These are phyloP conservation scores for Drosophila azteca DNA, from an alignment of 1,140 invertebrate genomes.

Conservation along the genomic window DNA sequence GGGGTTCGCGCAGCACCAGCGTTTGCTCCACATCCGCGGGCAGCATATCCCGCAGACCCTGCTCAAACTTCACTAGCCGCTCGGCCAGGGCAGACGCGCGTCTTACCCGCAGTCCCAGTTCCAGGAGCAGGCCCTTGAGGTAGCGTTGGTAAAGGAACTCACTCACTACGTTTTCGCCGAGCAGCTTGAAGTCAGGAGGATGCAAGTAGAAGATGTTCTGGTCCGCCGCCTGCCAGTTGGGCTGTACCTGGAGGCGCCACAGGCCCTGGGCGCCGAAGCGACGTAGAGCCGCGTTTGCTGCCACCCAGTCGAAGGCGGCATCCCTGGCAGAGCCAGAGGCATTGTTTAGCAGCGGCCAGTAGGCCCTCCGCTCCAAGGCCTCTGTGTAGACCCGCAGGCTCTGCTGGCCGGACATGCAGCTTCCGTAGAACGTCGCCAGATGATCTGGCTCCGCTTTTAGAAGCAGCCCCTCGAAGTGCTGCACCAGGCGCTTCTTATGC, in stretches of 20 bases:
- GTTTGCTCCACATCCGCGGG: slow-evolving; percentile 13
- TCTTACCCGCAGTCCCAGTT: slow-evolving; percentile 64
- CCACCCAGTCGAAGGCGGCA: slow-evolving; percentile 52
- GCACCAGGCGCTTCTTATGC: slow-evolving; percentile 59
- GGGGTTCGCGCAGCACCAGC: slow-evolving; percentile 56
- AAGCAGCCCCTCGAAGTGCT: slow-evolving; percentile 29
- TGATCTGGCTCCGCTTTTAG: neutral
- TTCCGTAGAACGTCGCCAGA: slow-evolving; percentile 50
- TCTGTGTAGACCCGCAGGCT: slow-evolving; percentile 55
- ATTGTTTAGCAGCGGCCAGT: slow-evolving; percentile 54
- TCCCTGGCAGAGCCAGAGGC: neutral
- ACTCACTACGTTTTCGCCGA: slow-evolving; percentile 29
- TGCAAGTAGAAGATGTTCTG: slow-evolving; percentile 68
- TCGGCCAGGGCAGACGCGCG: slow-evolving; percentile 42
- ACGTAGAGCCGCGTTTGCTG: slow-evolving; percentile 53
- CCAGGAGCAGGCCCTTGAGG: slow-evolving; percentile 66
- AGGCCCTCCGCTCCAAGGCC: slow-evolving; percentile 29
- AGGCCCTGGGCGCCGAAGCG: slow-evolving; percentile 60
- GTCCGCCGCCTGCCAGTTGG: slow-evolving; percentile 74
- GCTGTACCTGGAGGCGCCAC: slow-evolving; percentile 56
- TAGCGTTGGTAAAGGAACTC: slow-evolving; percentile 69
- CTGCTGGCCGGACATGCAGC: slow-evolving; percentile 51
- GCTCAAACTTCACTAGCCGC: slow-evolving; percentile 62
- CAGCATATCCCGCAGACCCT: slow-evolving; percentile 25
- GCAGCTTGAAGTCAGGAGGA: slow-evolving; percentile 55